Base-by-base conservation (phyloP, 2,113 vertebrate species). In the Crotalus horridus region DNA sequence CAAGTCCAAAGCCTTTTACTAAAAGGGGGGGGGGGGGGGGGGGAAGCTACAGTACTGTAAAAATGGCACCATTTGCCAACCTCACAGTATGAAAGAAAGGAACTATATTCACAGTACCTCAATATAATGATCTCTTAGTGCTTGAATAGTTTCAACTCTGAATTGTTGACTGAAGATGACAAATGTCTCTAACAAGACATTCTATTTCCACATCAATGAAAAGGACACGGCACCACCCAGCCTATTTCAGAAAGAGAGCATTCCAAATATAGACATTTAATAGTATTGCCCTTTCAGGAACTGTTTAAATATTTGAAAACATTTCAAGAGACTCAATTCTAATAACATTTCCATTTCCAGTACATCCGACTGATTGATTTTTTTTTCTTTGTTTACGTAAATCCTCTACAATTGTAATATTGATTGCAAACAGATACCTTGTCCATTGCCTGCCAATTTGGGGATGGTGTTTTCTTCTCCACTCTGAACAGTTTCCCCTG, bases 111-210 rank as follows among this genome's bases (percentile, higher is more conserved):
- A 43, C 43, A 43, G 43, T 43, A 94, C 87, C 69, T 94, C 95
- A 94, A 93, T 94, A 94, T 61, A 94, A 74, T 29, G 86, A 95
- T 93, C 95, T 94, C 21, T 95, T 90, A 69, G n/a, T n/a, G 91
- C 87, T 94, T 94, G 95, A 96, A 94, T 95, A 89, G 90, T 91
- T 96, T 96, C 93, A 94, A 0, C 92, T 95, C 88, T 95, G 95
- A 95, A 95, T 85, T 94, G 64, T 89, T 88, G 95, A 54, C 85
- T 94, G 96, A 96, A 96, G 59, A 92, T 90, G 95, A 96, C 95
- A 90, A 96, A 94, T 95, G 92, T 54, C 95, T 48, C 93, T 95
- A 96, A 96, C 29, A 94, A 91, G 56, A 96, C 95, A 96, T 95
- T 94, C 93, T 91, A 95, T 96, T 97, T 96, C 94, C 92, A 90